A percentile compares a stretch with the other conserved stretches of the same genome.
phyloP scores from a whole-genome alignment of 2,797 vertebrate species.

The Enteromius afrohamiltoni region DNA sequence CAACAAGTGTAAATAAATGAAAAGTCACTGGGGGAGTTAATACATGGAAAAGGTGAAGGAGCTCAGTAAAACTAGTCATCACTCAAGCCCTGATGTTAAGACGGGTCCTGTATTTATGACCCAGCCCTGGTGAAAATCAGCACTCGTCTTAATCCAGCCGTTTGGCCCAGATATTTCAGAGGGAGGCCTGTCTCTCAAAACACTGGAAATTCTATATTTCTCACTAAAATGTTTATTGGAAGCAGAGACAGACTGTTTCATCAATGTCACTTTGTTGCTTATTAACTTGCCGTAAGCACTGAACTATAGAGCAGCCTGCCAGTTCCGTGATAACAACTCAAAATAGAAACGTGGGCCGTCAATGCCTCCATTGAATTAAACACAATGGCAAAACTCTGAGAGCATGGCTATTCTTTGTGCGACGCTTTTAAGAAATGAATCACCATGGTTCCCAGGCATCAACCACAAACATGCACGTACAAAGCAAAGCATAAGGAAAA shows the following conservation, averaged over 20 bases:
- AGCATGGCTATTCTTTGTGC: constrained; percentile 46
- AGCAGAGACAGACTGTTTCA: constrained; percentile 28
- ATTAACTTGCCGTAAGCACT: constrained; percentile 11
- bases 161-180: constrained; percentile 29
- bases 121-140: constrained; percentile 49
- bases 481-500: constrained; percentile 45
- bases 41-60: constrained; percentile 48
- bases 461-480: background rate
- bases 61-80: constrained; percentile 42
- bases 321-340: constrained; percentile 27
- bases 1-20: constrained; percentile 50
- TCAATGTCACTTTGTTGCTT: constrained; percentile 38
- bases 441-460: constrained; percentile 32
- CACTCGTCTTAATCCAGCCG: constrained; percentile 43
- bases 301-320: constrained; percentile 30
- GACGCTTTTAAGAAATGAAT: constrained; percentile 40
- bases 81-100: constrained; percentile 35
- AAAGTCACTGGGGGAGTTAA: constrained; percentile 15
- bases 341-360: constrained; percentile 57
- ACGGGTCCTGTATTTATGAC: constrained; percentile 55
- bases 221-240: constrained; percentile 49
- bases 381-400: constrained; percentile 54
- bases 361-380: constrained; percentile 56
- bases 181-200: constrained; percentile 33
- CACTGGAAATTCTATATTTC: constrained; percentile 47